Base-by-base conservation (phyloP, 1,140 invertebrate genomes). In the Heliconius congener region DNA sequence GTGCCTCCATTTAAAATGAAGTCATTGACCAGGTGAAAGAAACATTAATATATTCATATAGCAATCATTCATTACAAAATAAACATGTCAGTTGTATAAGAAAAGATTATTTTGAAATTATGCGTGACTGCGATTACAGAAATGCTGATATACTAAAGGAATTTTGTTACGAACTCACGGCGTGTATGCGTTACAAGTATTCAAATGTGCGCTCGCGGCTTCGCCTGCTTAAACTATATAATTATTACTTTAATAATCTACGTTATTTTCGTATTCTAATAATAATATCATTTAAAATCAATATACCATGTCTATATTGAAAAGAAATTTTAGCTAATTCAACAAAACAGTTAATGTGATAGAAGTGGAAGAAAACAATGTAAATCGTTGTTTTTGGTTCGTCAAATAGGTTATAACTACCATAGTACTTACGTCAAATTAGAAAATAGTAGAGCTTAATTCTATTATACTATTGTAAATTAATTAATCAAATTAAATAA, bases 31-130 rank as follows among this genome's bases (percentile, higher is more conserved):
- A 42, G 37, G 71, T n/a, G 34, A 76, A 50, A 71, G 34, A 76
- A 50, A 71, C 19, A 50, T 71, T 77, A 71, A 34, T 50, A 55
- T 72, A 77, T 72, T 72, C 34, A 71, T 55, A 77, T 71, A 42
- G 42, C 52, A 73, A 77, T 77, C 71, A 39, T 77, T 57, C 30
- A 34, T 77, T 77, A 77, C 76, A 77, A 77, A 77, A 77, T 73
- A 73, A 77, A 77, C 66, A 71, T 42, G 55, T 57, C 52, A 73
- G 42, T 71, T 72, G 71, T 77, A 77, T 77, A 77, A 77, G 30
- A 66, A 66, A 37, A 66, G 60, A 70, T 76, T 70, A 71, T 76
- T 30, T 70, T 77, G 46, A 57, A 30, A 72, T 77, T n/a, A 52
- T 57, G 46, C 76, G 76, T 77, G 70, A 55, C 18, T 23, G 50